phyloP scores from a whole-genome alignment of 1,140 invertebrate species.

The Lepeophtheirus salmonis region DNA sequence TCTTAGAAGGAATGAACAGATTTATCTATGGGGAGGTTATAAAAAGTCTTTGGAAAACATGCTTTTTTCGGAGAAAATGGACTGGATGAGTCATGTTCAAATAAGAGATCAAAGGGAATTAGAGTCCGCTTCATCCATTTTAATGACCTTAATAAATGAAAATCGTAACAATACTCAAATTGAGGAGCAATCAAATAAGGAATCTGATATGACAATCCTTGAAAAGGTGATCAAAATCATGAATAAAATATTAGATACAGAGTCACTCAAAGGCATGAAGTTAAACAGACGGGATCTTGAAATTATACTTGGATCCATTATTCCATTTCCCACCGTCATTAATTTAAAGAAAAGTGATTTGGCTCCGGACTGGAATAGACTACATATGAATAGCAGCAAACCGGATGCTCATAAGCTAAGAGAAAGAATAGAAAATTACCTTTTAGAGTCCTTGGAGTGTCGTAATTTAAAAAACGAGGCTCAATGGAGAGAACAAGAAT shows the following conservation, averaged over 20 bases:
- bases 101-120: background rate
- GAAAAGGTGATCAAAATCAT: too few species aligned
- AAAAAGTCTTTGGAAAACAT: background rate
- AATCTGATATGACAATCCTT: too few species aligned
- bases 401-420: background rate
- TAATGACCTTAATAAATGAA: background rate
- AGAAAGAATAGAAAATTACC: background rate
- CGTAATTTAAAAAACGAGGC: too few species aligned
- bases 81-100: too few species aligned
- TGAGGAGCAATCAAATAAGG: too few species aligned
- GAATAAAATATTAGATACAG: too few species aligned
- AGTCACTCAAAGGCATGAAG: background rate
- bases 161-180: too few species aligned
- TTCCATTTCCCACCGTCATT: background rate
- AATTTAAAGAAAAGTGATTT: background rate
- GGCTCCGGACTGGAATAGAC: background rate
- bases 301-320: background rate
- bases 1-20: background rate
- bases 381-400: background rate
- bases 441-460: background rate
- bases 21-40: background rate
- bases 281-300: background rate
- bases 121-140: background rate
- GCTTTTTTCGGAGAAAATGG: background rate
- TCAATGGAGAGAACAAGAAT: too few species aligned